phyloP scores from a whole-genome alignment of 1,140 invertebrate species.

The Plectrocnemia conspersa region DNA sequence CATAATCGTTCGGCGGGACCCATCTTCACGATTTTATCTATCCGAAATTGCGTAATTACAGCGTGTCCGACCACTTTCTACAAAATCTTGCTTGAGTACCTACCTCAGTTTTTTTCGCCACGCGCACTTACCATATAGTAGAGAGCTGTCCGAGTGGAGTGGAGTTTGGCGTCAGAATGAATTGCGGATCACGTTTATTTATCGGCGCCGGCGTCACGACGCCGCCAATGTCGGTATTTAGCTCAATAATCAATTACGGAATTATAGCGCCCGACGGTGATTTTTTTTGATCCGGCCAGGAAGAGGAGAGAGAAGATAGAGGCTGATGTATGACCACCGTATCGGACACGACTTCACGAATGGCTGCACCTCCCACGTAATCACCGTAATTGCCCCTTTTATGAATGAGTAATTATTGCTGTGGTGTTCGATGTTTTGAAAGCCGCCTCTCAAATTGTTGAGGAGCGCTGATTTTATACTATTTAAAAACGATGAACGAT shows the following conservation, averaged over 20 bases:
- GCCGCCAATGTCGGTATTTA: constrained; percentile 28
- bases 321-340: constrained; percentile 26
- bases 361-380: constrained; percentile 23
- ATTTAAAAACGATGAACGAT: too few relatives aligned
- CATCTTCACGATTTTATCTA: too few relatives aligned
- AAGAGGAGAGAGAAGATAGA: constrained; percentile 7
- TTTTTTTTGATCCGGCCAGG: neutral
- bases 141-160: too few relatives aligned
- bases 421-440: too few relatives aligned
- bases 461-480: too few relatives aligned
- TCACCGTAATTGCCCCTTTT: constrained; percentile 33
- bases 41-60: too few relatives aligned
- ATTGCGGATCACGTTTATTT: constrained; percentile 8
- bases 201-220: constrained; percentile 14
- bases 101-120: too few relatives aligned
- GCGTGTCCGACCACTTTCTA: too few relatives aligned
- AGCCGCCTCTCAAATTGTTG: too few relatives aligned
- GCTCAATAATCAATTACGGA: constrained; percentile 29
- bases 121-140: too few relatives aligned
- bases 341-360: constrained; percentile 23
- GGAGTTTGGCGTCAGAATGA: neutral
- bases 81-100: too few relatives aligned
- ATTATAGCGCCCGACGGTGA: constrained; percentile 13
- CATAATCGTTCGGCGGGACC: too few relatives aligned
- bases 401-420: constrained; percentile 30